Percentiles rank a stretch among this genome's conserved stretches.
phyloP scores from a whole-genome alignment of 2,113 vertebrate species.

The Lampris incognitus region DNA sequence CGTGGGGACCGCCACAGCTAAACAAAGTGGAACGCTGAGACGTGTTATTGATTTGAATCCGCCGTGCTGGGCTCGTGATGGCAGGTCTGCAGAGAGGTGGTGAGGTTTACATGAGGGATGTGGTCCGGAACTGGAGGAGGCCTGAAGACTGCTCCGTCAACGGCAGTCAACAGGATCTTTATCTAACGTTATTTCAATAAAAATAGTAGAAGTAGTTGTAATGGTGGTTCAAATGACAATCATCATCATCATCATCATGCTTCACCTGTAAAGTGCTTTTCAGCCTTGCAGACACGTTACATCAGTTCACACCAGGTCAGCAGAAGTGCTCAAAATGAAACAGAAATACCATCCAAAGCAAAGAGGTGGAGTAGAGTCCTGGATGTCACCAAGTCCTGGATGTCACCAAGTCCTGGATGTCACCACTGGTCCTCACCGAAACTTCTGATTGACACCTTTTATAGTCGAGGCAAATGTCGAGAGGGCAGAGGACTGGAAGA shows the following conservation, averaged over 20 bases:
- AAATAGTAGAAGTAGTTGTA: background rate
- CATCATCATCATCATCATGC: background rate
- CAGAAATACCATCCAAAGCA: background rate
- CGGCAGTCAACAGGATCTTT: constrained; percentile 8
- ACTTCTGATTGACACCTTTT: no score
- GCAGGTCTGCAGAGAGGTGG: constrained; percentile 40
- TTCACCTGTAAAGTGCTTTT: constrained; percentile 11
- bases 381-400: no score
- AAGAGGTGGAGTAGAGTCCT: background rate
- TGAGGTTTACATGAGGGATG: constrained; percentile 47
- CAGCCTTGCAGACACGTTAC: background rate
- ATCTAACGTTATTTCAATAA: background rate
- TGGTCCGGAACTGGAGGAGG: constrained; percentile 32
- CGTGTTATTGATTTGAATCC: constrained; percentile 42
- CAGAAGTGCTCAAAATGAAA: background rate
- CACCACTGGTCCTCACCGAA: no score
- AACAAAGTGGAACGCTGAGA: constrained; percentile 29
- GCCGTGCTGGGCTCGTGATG: constrained; percentile 44
- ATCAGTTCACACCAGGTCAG: background rate
- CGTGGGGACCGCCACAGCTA: constrained; percentile 22
- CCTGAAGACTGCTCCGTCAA: constrained; percentile 16
- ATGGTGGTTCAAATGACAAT: no score
- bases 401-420: no score
- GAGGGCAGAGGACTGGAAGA: no score
- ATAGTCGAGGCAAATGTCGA: no score